Conservation (phyloP, 2,113 vertebrate genomes). For the Tyrannus savana region DNA sequence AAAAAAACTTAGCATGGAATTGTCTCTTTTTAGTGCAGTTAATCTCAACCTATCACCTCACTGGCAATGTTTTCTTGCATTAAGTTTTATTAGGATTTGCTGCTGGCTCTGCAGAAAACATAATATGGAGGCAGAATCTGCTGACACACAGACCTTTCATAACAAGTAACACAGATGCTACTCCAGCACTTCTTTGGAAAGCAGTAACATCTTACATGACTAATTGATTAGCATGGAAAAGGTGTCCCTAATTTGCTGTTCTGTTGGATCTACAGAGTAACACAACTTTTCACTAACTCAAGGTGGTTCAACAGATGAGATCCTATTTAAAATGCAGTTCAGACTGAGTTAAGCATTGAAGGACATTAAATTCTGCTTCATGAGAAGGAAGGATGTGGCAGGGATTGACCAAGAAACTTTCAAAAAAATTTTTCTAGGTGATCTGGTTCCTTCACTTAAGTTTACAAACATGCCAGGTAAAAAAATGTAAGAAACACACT, state of each 20-base stretch:
- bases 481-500: background rate
- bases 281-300: background rate
- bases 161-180: background rate
- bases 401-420: background rate
- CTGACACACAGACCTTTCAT: constrained; percentile 44
- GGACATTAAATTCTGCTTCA: background rate
- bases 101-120: constrained; percentile 64
- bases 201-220: background rate
- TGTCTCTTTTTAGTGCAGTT: background rate
- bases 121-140: constrained; percentile 12
- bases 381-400: background rate
- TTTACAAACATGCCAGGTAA: background rate
- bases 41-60: constrained; percentile 37
- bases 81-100: constrained; percentile 62
- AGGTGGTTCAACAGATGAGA: background rate
- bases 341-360: background rate
- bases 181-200: constrained; percentile 25
- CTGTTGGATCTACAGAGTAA: background rate
- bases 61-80: constrained; percentile 30
- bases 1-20: background rate
- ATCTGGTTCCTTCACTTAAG: background rate
- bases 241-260: constrained; percentile 14
- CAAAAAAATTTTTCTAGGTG: background rate
- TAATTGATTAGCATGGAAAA: constrained; percentile 55
- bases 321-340: background rate